Conservation (phyloP, 2,113 vertebrate genomes). For the Pithys albifrons region DNA sequence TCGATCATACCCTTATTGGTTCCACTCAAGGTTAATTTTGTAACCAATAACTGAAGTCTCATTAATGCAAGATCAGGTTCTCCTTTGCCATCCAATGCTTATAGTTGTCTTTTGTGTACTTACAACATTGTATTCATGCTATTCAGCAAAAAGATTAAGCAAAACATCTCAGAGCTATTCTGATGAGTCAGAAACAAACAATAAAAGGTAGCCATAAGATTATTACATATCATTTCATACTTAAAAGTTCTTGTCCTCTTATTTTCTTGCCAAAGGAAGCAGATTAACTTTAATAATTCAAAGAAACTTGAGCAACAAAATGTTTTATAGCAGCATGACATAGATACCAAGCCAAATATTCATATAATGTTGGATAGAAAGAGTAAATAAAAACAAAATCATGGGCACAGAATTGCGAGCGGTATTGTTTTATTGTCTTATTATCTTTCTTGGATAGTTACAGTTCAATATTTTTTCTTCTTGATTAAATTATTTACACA, state of each 20-base stretch:
- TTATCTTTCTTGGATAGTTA: background rate
- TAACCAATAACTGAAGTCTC: background rate
- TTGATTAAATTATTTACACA: background rate
- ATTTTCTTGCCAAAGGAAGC: background rate
- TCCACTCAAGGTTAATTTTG: background rate
- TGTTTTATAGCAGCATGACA: background rate
- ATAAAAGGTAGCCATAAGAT: background rate
- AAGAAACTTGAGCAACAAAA: background rate
- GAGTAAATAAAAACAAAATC: background rate
- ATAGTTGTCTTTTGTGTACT: background rate
- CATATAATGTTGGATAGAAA: background rate
- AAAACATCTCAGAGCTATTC: background rate
- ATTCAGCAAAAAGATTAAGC: background rate
- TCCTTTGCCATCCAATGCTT: background rate
- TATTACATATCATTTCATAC: background rate
- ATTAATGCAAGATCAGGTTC: conserved; percentile 38
- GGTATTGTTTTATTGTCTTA: background rate
- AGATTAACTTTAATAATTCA: background rate
- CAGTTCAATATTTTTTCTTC: background rate
- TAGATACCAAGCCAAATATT: background rate
- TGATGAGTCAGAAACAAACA: background rate
- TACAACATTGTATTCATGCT: background rate
- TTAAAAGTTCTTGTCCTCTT: background rate
- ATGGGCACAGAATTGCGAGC: background rate
- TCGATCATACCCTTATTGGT: background rate